These are phyloP conservation scores for Taurulus bubalis DNA, from an alignment of 2,113 vertebrate species.

Conservation along the genomic window DNA sequence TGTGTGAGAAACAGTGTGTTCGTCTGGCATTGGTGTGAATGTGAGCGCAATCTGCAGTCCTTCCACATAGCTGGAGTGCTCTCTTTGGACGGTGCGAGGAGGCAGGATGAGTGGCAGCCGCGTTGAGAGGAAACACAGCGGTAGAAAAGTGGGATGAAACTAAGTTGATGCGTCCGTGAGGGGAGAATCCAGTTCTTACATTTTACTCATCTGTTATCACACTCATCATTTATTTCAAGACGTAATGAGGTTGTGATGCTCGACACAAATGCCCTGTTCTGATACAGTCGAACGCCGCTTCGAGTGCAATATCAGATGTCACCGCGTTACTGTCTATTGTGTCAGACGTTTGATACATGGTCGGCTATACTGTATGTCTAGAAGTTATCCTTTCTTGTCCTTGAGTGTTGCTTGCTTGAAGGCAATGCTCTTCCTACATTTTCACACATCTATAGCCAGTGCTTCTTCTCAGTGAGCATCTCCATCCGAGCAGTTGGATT, in stretches of 20 bases:
- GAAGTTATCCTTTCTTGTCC: neutral
- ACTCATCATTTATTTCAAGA: neutral
- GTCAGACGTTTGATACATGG: neutral
- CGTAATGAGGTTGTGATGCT: neutral
- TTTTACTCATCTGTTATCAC: neutral
- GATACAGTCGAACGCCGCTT: neutral
- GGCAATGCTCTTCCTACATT: neutral
- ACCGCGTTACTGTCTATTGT: neutral
- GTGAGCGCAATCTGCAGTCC: neutral
- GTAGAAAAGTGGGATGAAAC: neutral
- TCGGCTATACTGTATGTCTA: neutral
- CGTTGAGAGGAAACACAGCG: neutral
- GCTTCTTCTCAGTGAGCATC: too few species aligned
- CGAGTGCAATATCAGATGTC: neutral
- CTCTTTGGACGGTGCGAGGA: slow-evolving; percentile 29
- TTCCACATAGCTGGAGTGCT: slow-evolving; percentile 24
- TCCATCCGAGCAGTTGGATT: neutral
- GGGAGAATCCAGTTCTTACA: neutral
- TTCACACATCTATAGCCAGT: neutral
- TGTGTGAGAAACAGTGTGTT: slow-evolving; percentile 1
- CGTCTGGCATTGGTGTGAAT: neutral
- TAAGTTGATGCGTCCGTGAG: neutral
- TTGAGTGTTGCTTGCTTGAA: neutral
- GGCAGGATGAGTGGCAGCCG: slow-evolving; percentile 31
- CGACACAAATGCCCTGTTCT: neutral